Conservation (phyloP, 2,888 invertebrate species). For the Itoplectis maculator region DNA sequence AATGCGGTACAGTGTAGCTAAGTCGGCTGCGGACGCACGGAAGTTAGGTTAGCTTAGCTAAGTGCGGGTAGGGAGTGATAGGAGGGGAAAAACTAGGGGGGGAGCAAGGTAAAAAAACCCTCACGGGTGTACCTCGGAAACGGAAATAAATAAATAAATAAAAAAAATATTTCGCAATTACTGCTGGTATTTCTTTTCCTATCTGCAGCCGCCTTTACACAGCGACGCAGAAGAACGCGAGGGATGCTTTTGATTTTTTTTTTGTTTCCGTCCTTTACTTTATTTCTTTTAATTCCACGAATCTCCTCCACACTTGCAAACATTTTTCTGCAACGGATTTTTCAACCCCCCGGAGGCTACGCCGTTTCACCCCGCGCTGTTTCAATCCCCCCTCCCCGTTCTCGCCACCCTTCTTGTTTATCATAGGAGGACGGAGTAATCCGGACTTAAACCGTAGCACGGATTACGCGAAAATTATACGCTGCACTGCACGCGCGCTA, state of each 20-base stretch:
- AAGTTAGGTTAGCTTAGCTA: too few species aligned
- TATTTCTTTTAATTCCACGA: slow-evolving; percentile 21
- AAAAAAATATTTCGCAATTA: not conserved
- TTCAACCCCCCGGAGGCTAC: slow-evolving; percentile 42
- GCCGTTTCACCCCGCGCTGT: slow-evolving; percentile 26
- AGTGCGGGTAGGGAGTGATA: too few species aligned
- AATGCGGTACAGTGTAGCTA: too few species aligned
- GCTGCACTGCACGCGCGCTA: slow-evolving; percentile 51
- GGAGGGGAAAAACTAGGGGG: too few species aligned
- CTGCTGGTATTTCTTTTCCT: not conserved
- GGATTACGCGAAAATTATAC: slow-evolving; percentile 70
- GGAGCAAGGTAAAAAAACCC: too few species aligned
- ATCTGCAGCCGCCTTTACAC: slow-evolving; percentile 1
- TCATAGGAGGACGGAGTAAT: slow-evolving; percentile 64
- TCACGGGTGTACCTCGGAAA: too few species aligned
- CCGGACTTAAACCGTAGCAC: slow-evolving; percentile 64
- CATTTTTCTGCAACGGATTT: slow-evolving; percentile 52
- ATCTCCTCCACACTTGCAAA: slow-evolving; percentile 29
- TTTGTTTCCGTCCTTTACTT: not conserved
- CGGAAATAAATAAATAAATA: not conserved
- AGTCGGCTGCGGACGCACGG: too few species aligned
- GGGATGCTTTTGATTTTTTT: not conserved
- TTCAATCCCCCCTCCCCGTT: slow-evolving; percentile 35
- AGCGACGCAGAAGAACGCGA: not conserved
- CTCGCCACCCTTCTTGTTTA: slow-evolving; percentile 52